Conservation (phyloP, 2,888 invertebrate genomes). For the Fragum fragum region DNA sequence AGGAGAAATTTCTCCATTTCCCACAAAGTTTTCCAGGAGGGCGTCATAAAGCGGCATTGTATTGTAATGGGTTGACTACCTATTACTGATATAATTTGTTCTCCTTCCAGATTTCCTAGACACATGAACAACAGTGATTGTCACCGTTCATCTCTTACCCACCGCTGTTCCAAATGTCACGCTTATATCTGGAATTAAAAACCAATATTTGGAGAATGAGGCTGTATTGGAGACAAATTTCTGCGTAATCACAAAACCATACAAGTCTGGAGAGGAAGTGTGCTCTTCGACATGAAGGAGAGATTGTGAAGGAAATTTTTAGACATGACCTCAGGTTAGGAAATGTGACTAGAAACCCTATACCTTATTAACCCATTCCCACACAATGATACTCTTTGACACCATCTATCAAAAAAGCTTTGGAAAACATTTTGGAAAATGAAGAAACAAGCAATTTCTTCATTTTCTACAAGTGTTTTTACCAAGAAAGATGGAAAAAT, state of each 20-base stretch:
- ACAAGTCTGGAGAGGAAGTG: not conserved
- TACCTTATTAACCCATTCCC: no score
- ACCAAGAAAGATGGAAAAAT: no score
- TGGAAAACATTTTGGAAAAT: no score
- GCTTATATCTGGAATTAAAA: slow-evolving; percentile 3
- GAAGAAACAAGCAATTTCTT: no score
- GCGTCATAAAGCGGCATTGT: no score
- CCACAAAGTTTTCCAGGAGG: slow-evolving; percentile 5
- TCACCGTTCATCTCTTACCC: not conserved
- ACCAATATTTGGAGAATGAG: slow-evolving; percentile 5
- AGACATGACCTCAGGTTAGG: slow-evolving; percentile 4
- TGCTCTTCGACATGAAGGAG: not conserved
- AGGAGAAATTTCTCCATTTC: slow-evolving; percentile 6
- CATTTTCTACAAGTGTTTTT: no score
- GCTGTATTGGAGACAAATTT: not conserved
- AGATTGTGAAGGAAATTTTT: not conserved
- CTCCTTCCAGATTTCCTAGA: not conserved
- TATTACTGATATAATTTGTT: not conserved
- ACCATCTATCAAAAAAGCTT: no score
- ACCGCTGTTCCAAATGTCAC: not conserved
- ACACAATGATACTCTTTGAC: no score
- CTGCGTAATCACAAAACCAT: not conserved
- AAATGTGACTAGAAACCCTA: not conserved
- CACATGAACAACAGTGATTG: not conserved
- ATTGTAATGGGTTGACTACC: not conserved